A percentile compares a stretch with the other conserved stretches of the same genome.
These are phyloP conservation scores for Pachyramphus minor DNA, from an alignment of 2,113 vertebrate species.

Conservation along the genomic window DNA sequence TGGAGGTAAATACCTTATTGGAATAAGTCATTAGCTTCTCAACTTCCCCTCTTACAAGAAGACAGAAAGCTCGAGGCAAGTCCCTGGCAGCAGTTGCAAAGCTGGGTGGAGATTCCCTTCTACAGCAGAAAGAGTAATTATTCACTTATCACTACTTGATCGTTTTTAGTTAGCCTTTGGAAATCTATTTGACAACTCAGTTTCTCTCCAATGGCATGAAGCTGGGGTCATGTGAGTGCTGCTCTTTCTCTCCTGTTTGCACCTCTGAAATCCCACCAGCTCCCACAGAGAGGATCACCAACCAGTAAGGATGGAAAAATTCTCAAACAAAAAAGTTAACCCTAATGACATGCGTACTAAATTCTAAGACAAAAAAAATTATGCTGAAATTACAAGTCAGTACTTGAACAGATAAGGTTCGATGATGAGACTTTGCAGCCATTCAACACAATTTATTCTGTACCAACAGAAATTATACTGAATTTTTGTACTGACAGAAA, in stretches of 20 bases:
- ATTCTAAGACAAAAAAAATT: not conserved
- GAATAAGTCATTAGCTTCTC: not conserved
- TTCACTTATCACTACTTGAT: not conserved
- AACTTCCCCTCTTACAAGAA: constrained; percentile 19
- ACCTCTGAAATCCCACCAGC: not conserved
- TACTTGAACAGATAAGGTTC: not conserved
- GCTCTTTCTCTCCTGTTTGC: not conserved
- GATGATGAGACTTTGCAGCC: not conserved
- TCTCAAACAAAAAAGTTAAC: not conserved
- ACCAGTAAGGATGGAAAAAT: not conserved
- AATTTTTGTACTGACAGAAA: not conserved
- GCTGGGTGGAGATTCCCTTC: constrained; percentile 22
- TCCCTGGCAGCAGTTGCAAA: constrained; percentile 10
- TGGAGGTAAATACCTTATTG: not conserved
- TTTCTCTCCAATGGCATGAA: not conserved
- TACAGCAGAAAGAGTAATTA: not conserved
- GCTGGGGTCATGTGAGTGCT: not conserved
- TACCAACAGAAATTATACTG: not conserved
- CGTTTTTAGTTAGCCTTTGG: not conserved
- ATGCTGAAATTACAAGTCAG: not conserved
- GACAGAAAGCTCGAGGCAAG: not conserved
- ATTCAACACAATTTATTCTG: not conserved
- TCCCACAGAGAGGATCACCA: not conserved
- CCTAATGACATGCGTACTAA: not conserved
- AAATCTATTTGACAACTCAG: not conserved